Conservation (phyloP, 2,888 invertebrate genomes). For the Agonopterix alstromeriana region DNA sequence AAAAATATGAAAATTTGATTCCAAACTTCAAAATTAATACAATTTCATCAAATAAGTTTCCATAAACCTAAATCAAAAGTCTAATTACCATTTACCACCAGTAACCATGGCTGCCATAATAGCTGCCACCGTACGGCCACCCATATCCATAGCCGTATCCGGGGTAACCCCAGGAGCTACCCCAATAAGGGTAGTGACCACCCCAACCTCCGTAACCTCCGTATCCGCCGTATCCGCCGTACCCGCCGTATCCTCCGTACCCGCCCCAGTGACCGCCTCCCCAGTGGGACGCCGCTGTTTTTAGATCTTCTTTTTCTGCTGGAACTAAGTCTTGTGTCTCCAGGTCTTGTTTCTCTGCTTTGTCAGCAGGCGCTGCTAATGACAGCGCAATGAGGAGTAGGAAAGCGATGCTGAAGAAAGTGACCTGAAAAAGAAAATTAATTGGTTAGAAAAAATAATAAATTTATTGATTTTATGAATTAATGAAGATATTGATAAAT, state of each 20-base stretch:
- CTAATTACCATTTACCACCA: conserved; percentile 8
- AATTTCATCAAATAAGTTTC: no score
- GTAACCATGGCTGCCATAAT: conserved; percentile 15
- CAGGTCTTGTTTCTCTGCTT: conserved; percentile 14
- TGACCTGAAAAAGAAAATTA: conserved; percentile 30
- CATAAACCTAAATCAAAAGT: no score
- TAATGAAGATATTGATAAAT: neutral
- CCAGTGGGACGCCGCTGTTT: conserved; percentile 60
- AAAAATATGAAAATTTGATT: no score
- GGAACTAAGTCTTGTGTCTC: conserved; percentile 30
- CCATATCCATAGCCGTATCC: conserved; percentile 25
- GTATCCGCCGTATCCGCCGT: conserved; percentile 22
- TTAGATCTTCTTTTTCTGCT: conserved; percentile 53
- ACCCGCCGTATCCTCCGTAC: conserved; percentile 27
- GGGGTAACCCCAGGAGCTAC: conserved; percentile 18
- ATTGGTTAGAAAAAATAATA: conserved; percentile 33
- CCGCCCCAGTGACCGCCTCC: conserved; percentile 25
- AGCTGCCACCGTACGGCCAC: conserved; percentile 10
- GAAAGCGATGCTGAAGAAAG: conserved; percentile 32
- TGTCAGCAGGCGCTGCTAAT: conserved; percentile 44
- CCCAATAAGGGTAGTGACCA: conserved; percentile 27
- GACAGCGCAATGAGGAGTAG: conserved; percentile 36
- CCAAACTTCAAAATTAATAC: no score
- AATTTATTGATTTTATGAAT: neutral
- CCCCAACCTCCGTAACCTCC: conserved; percentile 26